These are phyloP conservation scores for Esox lucius DNA, from an alignment of 2,797 vertebrate species.

Conservation along the genomic window DNA sequence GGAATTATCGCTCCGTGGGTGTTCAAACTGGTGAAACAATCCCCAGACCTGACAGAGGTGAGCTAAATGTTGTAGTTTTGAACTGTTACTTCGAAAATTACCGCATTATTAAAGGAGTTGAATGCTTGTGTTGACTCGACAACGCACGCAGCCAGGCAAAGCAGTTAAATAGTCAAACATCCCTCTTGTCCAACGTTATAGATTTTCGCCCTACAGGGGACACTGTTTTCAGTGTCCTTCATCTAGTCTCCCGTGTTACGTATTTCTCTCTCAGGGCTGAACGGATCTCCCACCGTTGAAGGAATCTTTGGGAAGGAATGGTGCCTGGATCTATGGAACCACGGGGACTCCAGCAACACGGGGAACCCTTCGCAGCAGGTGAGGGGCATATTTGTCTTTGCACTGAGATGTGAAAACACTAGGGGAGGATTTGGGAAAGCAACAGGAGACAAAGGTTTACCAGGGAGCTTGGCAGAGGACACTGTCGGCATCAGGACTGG, in stretches of 20 bases:
- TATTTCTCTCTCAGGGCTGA: constrained; percentile 26
- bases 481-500: background rate
- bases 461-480: background rate
- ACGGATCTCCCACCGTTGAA: constrained; percentile 58
- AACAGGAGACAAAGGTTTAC: background rate
- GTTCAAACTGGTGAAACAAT: constrained; percentile 54
- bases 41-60: constrained; percentile 19
- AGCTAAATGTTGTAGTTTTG: background rate
- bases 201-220: background rate
- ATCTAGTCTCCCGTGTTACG: background rate
- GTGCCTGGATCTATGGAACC: constrained; percentile 72
- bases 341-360: constrained; percentile 45
- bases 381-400: constrained; percentile 14
- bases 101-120: background rate
- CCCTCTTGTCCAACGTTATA: background rate
- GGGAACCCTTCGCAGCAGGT: constrained; percentile 46
- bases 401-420: background rate
- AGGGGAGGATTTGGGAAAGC: background rate
- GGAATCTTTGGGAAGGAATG: constrained; percentile 74
- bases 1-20: constrained; percentile 55
- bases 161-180: background rate
- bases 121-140: background rate
- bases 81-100: constrained; percentile 26
- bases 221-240: background rate
- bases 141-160: background rate